Evolutionary conservation across 2,113 vertebrate species (phyloP), one percentile per base, ranked within the genome.

Genomic region (Cepphus grylle): DNA sequence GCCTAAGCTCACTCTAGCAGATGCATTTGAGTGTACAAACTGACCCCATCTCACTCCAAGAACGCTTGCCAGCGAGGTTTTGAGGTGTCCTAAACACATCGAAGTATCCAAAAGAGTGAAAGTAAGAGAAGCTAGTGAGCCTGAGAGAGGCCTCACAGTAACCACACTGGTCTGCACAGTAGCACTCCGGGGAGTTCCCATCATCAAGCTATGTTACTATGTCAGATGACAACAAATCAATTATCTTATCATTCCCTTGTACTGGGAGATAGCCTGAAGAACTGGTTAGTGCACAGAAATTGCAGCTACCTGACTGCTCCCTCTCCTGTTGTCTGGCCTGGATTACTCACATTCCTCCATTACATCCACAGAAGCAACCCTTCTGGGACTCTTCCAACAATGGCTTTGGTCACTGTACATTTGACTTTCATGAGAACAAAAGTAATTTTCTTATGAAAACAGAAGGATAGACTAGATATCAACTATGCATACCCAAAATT

Each of bases 381-480:
- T 43, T 70, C 18, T 30, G 26, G 16, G 38, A 43, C 70, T 85
- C 40, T 62, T 66, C 16, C 42, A 87, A 19, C 27, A 87, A 58
- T 66, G 15, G 12, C 36, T 94, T 93, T 87, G 20, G 36, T 79
- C 12, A 8, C 32, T 66, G 23, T 85, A 62, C 8, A 49, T 71
- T 71, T 74, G 12, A 45, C 71, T 93, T 94, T 88, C 27, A 74
- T 45, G 16, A 87, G n/a, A 87, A 66, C 22, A 72, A 50, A 77
- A 58, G 6, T 27, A 69, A 34, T 23, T 84, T 86, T 83, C 67
- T 77, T 38, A 61, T 4, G 4, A 81, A 89, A 86, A 62, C 29
- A 77, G 72, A 43, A 83, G 0, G 0, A 55, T 9, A 72, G 62
- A 43, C 36, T 47, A 73, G 40, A 66, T 47, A 81, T 45, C 69